phyloP scores from a whole-genome alignment of 2,888 invertebrate genomes.

The Drosophila nr. medialis region DNA sequence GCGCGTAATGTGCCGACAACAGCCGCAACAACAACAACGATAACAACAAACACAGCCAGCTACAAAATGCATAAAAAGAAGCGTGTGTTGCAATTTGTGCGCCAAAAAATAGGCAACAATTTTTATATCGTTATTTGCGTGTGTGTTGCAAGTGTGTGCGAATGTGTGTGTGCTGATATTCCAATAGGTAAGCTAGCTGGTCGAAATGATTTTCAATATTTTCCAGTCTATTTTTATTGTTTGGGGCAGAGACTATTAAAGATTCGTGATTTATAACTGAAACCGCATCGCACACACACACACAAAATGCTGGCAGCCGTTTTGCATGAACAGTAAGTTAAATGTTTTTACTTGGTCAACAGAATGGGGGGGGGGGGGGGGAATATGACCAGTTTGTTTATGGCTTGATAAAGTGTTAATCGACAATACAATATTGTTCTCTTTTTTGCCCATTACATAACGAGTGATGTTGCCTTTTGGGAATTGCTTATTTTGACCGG shows the following conservation, averaged over 20 bases:
- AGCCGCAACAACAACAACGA: slow-evolving; percentile 22
- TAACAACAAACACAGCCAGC: slow-evolving; percentile 25
- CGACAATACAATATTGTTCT: slow-evolving; percentile 36
- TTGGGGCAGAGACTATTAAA: slow-evolving; percentile 65
- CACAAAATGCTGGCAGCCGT: slow-evolving; percentile 12
- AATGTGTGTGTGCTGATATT: slow-evolving; percentile 7
- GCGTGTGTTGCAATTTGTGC: slow-evolving; percentile 73
- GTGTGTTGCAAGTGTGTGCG: slow-evolving; percentile 2
- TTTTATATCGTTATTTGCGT: slow-evolving; percentile 40
- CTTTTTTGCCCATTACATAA: slow-evolving; percentile 19
- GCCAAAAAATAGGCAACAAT: slow-evolving; percentile 65
- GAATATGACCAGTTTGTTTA: slow-evolving; percentile 33
- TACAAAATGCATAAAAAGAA: slow-evolving; percentile 54
- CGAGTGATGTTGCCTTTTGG: slow-evolving; percentile 6
- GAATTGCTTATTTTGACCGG: slow-evolving; percentile 2
- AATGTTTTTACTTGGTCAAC: slow-evolving; percentile 48
- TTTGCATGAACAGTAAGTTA: slow-evolving; percentile 49
- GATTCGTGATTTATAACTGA: slow-evolving; percentile 73
- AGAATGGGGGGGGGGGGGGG: not conserved
- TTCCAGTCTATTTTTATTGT: slow-evolving; percentile 12
- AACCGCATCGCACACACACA: slow-evolving; percentile 15
- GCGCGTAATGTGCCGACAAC: slow-evolving; percentile 69
- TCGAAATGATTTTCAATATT: slow-evolving; percentile 59
- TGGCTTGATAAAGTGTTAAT: slow-evolving; percentile 55
- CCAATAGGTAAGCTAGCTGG: slow-evolving; percentile 40